phyloP scores from a whole-genome alignment of 2,113 vertebrate genomes.

The Lamprologus ornatipinnis region DNA sequence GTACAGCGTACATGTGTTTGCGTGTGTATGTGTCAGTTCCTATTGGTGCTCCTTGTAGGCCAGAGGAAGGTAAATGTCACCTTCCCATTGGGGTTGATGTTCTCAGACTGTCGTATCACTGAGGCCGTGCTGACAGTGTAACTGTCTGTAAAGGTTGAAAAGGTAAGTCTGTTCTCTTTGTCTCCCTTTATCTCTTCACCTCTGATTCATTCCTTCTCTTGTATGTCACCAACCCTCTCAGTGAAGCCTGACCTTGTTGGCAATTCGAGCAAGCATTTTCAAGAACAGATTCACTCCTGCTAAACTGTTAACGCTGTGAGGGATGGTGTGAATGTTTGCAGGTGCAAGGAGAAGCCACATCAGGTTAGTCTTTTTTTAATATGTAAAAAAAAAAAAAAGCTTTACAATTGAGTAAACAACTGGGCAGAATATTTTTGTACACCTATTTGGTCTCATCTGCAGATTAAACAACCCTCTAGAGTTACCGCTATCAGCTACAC shows the following conservation, averaged over 20 bases:
- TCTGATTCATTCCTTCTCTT: neutral
- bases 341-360: neutral
- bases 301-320: neutral
- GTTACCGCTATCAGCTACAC: neutral
- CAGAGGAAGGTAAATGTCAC: conserved; percentile 30
- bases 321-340: neutral
- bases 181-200: conserved; percentile 27
- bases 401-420: neutral
- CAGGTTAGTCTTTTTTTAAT: neutral
- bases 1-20: neutral
- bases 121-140: neutral
- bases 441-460: neutral
- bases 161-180: neutral
- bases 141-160: conserved; percentile 2
- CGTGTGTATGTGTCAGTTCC: neutral
- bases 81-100: conserved; percentile 9
- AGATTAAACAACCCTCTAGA: neutral
- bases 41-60: neutral
- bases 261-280: neutral
- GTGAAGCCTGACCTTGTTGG: neutral
- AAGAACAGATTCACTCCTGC: neutral
- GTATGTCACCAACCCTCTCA: neutral
- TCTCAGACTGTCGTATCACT: neutral
- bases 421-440: neutral
- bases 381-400: neutral